phyloP scores from a whole-genome alignment of 2,888 invertebrate genomes.

The Drosophila algonquin region DNA sequence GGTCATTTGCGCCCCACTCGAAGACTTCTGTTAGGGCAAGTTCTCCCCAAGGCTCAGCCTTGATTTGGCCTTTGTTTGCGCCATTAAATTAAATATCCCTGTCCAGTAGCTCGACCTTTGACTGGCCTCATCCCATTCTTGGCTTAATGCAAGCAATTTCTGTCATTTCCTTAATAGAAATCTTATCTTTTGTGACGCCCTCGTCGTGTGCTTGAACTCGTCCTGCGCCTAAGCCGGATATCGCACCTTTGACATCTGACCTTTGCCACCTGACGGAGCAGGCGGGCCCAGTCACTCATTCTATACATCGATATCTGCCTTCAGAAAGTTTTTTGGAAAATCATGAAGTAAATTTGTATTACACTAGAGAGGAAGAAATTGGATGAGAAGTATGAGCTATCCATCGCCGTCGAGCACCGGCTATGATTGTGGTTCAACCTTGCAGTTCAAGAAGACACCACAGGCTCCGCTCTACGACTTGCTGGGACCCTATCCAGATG shows the following conservation, averaged over 20 bases:
- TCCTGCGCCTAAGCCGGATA: slow-evolving; percentile 64
- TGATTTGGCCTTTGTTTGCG: slow-evolving; percentile 67
- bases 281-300: neutral
- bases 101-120: slow-evolving; percentile 50
- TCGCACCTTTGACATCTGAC: slow-evolving; percentile 79
- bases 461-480: slow-evolving; percentile 40
- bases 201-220: slow-evolving; percentile 10
- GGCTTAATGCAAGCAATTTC: slow-evolving; percentile 80
- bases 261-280: slow-evolving; percentile 9
- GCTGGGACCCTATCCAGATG: slow-evolving; percentile 79
- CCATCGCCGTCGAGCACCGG: neutral
- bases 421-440: neutral
- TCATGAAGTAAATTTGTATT: neutral
- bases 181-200: slow-evolving; percentile 80
- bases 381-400: neutral
- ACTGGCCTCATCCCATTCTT: slow-evolving; percentile 15
- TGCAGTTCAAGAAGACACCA: slow-evolving; percentile 25
- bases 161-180: slow-evolving; percentile 84
- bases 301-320: slow-evolving; percentile 18
- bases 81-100: slow-evolving; percentile 79
- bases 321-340: slow-evolving; percentile 11
- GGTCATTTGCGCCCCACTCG: slow-evolving; percentile 68
- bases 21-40: slow-evolving; percentile 5
- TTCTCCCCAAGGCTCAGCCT: slow-evolving; percentile 24
- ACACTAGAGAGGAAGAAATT: neutral